These are phyloP conservation scores for Drosophila novamexicana DNA, from an alignment of 1,140 invertebrate genomes.

Conservation along the genomic window DNA sequence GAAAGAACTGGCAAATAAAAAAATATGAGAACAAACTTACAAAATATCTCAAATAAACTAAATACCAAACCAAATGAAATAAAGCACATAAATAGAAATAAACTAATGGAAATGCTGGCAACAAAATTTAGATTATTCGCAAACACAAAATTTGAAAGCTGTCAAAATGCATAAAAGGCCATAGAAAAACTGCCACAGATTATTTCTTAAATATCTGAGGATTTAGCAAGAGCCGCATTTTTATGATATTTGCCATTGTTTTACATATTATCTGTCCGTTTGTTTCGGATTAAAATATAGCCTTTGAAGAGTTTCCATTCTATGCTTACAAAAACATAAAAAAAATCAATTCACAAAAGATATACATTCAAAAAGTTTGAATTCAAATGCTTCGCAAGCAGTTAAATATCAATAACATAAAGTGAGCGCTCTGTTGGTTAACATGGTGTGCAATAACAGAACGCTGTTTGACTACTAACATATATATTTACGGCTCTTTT, in stretches of 20 bases:
- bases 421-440: not conserved
- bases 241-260: not conserved
- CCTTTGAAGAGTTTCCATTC: too few species aligned
- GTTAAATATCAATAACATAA: not conserved
- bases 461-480: not conserved
- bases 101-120: not conserved
- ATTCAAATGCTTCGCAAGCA: too few species aligned
- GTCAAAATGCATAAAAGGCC: not conserved
- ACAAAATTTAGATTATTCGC: not conserved
- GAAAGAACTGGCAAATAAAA: too few species aligned
- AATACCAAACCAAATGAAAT: not conserved
- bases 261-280: not conserved
- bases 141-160: not conserved
- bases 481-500: not conserved
- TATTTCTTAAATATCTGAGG: not conserved
- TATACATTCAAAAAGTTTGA: too few species aligned
- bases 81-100: not conserved
- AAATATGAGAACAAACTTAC: too few species aligned
- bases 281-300: not conserved
- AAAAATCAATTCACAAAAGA: too few species aligned
- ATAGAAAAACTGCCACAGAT: too few species aligned
- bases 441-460: not conserved
- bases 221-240: not conserved
- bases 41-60: not conserved
- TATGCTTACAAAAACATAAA: too few species aligned